Evolutionary conservation across 2,888 invertebrate genomes (phyloP), one percentile per base, ranked within the genome.

Genomic region (Steromphala cineraria): DNA sequence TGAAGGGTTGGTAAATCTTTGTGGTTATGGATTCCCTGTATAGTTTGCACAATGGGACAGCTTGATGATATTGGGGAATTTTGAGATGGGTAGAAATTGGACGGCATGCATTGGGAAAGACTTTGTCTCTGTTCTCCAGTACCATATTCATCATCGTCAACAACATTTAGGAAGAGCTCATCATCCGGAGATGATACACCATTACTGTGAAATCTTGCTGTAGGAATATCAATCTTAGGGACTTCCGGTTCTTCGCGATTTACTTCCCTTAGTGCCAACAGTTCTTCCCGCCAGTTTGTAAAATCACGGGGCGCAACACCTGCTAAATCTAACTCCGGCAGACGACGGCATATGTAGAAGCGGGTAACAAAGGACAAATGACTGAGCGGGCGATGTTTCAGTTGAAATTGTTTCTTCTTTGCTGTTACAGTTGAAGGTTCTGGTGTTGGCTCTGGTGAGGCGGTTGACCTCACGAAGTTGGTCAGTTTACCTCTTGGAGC

Each of bases 291-390:
- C 81, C 81, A 81, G 31, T 77, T 36, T 31, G 77, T 53, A 28
- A 62, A 56, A 21, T 87, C 86, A 46, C 81, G 80, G 5, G 84
- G 84, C 40, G 83, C 85, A 2, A 86, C 79, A 8, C 86, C 87
- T 0, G 87, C 81, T 0, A 89, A 71, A 31, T 88, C 86, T 5
- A 89, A 81, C 15, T 83, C 86, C 0, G 89, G 88, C 5, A 87
- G 86, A 28, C 86, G 80, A 4, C 84, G 84, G 40, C 87, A 86
- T 7, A 91, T 80, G n/a, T 87, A 82, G 79, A 87, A 90, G 67
- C 90, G 81, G 0, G 90, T 90, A 8, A 90, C 90, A 80, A 91
- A 88, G 2, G 90, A 89, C 75, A 91, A 78, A 75, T 88, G 86
- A 78, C 85, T 87, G 82, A 88, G 75, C 3, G 90, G 88, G 67